Conservation (phyloP, 1,140 invertebrate genomes). For the Rhopalosiphum padi region DNA sequence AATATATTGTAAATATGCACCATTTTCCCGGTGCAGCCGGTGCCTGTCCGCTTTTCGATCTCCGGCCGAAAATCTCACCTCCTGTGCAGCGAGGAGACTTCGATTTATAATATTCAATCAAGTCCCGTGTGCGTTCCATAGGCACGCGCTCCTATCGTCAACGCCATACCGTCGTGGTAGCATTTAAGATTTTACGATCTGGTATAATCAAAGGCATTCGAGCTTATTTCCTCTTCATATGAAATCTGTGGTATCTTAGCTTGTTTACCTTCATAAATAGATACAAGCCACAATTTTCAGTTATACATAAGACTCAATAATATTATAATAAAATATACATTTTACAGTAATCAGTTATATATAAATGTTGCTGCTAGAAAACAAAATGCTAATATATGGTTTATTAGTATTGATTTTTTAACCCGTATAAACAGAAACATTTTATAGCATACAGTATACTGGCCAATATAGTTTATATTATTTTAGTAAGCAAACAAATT, state of each 20-base stretch:
- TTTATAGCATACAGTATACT: not conserved
- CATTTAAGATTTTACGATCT: not conserved
- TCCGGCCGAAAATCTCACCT: not conserved
- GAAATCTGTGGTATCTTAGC: too few species aligned
- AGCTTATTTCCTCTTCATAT: too few species aligned
- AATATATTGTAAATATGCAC: conserved; percentile 8
- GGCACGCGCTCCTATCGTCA: not conserved
- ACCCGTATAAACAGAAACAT: conserved; percentile 30
- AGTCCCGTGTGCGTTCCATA: not conserved
- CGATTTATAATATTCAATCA: not conserved
- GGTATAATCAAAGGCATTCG: too few species aligned
- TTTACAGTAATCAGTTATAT: not conserved
- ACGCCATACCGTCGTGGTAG: not conserved
- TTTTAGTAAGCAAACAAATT: not conserved
- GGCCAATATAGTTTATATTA: not conserved
- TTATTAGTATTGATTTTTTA: conserved; percentile 36
- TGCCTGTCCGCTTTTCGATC: not conserved
- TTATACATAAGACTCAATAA: not conserved
- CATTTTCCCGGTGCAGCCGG: not conserved
- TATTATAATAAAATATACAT: not conserved
- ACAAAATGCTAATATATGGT: not conserved
- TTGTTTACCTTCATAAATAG: too few species aligned
- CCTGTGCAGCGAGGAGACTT: not conserved
- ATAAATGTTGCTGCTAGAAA: not conserved
- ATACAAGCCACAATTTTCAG: too few species aligned